Evolutionary conservation across 2,888 invertebrate species (phyloP), one percentile per base, ranked within the genome.

Genomic region (Hemicrepidius hirtus): DNA sequence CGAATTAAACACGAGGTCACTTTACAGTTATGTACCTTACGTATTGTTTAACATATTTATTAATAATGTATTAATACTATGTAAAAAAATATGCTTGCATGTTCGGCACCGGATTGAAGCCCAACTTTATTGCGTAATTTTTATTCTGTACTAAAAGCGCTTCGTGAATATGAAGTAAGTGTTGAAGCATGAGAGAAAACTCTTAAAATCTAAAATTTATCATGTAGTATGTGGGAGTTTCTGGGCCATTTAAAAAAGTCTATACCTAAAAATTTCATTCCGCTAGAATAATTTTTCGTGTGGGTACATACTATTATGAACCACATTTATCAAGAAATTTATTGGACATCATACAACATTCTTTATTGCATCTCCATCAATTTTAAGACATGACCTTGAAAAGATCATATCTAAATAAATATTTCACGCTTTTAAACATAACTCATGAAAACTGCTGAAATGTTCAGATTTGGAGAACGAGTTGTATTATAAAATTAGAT

Each of bases 1-100:
- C 35, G 57, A 66, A 66, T 66, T 57, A 66, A 57, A 66, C 46
- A 57, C 59, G 67, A 57, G 53, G 53, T 53, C 53, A 28, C n/a
- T 13, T 28, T 16, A 28, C 20, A 13, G 20, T 21, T 28, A 28
- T 28, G 28, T 28, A 53, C 9, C 28, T n/a, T 28, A 20, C 28
- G 24, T 53, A 53, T 53, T 53, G 41, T 60, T 60, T 40, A 65
- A 49, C 53, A 53, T 49, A 53, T 64, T 46, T 60, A 21, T 55
- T 40, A 53, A 53, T 65, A 65, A 53, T 53, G 28, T 32, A 53
- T 53, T n/a, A n/a, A n/a, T n/a, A n/a, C n/a, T 53, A 53, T 53
- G 53, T 13, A 53, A 53, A 53, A 49, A 24, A 53, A 62, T 41
- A 46, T 46, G 21, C 62, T 44, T 41, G 62, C 46, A 62, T 62